Percentiles rank a stretch among this genome's conserved stretches.
These are phyloP conservation scores for Dasysyrphus albostriatus DNA, from an alignment of 2,888 invertebrate genomes.

Conservation along the genomic window DNA sequence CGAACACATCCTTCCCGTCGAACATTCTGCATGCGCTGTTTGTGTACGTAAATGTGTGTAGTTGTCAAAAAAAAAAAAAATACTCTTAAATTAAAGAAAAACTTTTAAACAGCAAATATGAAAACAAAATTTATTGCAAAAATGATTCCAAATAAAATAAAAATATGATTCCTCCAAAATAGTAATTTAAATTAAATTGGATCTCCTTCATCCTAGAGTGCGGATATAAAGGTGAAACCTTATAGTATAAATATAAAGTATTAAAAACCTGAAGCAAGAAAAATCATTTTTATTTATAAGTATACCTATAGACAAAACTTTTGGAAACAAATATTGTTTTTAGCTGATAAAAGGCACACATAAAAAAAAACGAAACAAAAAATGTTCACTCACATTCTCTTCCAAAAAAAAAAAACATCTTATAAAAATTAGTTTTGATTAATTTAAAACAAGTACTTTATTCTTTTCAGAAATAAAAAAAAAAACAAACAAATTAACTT, in stretches of 20 bases:
- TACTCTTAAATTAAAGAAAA: conserved; percentile 53
- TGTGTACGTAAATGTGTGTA: conserved; percentile 21
- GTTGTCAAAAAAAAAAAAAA: conserved; percentile 38
- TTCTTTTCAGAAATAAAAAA: conserved; percentile 34
- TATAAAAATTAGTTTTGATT: conserved; percentile 43
- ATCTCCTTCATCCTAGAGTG: conserved; percentile 52
- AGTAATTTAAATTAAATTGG: conserved; percentile 58
- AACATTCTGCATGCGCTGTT: neutral
- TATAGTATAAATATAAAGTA: conserved; percentile 47
- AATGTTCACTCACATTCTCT: conserved; percentile 59
- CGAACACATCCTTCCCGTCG: neutral
- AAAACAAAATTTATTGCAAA: conserved; percentile 14
- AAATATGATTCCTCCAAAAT: conserved; percentile 44
- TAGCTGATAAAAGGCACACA: conserved; percentile 21
- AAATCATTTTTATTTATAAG: conserved; percentile 24
- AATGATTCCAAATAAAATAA: conserved; percentile 34
- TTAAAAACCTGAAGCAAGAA: conserved; percentile 12
- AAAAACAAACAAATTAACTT: conserved; percentile 11
- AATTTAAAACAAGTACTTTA: conserved; percentile 34
- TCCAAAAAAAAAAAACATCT: conserved; percentile 57
- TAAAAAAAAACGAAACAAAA: conserved; percentile 22
- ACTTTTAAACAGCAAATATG: conserved; percentile 5
- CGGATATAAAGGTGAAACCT: conserved; percentile 57
- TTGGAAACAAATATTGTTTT: conserved; percentile 42
- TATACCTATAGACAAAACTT: conserved; percentile 39